phyloP scores from a whole-genome alignment of 2,888 invertebrate genomes.

The Nycteola revayana region DNA sequence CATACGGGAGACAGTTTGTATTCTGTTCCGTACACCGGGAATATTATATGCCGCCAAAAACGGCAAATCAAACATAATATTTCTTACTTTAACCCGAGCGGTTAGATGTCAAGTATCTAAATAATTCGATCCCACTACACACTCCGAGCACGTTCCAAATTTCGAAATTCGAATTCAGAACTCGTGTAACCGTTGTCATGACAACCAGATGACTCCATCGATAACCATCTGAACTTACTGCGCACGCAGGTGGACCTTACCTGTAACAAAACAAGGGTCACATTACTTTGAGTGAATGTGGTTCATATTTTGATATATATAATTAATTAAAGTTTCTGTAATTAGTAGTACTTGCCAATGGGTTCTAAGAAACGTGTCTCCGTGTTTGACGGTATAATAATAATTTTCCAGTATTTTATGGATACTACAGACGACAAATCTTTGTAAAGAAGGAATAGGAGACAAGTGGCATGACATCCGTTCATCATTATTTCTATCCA shows the following conservation, averaged over 20 bases:
- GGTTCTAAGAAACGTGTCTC: slow-evolving; percentile 12
- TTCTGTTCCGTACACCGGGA: too few species aligned
- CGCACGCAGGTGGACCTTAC: slow-evolving; percentile 5
- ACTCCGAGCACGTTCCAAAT: slow-evolving; percentile 44
- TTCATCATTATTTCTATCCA: too few species aligned
- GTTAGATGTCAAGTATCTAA: slow-evolving; percentile 29
- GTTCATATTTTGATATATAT: slow-evolving; percentile 2
- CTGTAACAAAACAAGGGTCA: not conserved
- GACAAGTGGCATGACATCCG: too few species aligned
- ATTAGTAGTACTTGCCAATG: slow-evolving; percentile 19
- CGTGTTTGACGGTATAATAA: too few species aligned
- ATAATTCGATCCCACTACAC: slow-evolving; percentile 1
- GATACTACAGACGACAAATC: too few species aligned
- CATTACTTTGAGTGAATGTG: not conserved
- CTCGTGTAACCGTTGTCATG: slow-evolving; percentile 46
- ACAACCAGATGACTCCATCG: slow-evolving; percentile 39
- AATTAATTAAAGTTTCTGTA: slow-evolving; percentile 35
- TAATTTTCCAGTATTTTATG: too few species aligned
- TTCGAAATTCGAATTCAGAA: slow-evolving; percentile 47
- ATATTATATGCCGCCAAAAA: too few species aligned
- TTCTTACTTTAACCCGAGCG: too few species aligned
- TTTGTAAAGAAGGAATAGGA: too few species aligned
- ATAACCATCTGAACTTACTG: slow-evolving; percentile 17
- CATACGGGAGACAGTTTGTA: too few species aligned
- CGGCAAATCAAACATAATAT: too few species aligned